Evolutionary conservation across 2,113 vertebrate species (phyloP), one percentile per base, ranked within the genome.

Genomic region (Gracilinanus agilis): DNA sequence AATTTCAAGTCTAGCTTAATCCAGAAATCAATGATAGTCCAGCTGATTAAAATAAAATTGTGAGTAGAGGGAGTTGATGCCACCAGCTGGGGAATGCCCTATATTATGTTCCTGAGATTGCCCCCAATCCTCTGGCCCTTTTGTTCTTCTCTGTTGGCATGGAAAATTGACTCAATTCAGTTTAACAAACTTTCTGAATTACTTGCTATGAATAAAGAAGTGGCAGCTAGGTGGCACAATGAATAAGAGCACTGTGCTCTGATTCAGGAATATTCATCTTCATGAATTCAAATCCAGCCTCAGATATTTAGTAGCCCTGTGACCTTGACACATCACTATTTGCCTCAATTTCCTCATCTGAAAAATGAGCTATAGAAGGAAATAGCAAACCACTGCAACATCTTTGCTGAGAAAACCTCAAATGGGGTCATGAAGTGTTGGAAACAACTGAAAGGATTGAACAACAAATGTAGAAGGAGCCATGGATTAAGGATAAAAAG

Each of bases 31-130:
- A 56, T 90, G 54, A 95, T 9, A 24, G 12, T 13, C 25, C 55
- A 56, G 34, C 24, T 90, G 67, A n/a, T 92, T 24, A 92, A 92
- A 92, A 92, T 44, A 56, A 53, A 44, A 89, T 90, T 53, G 55
- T 44, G 67, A 16, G 34, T 40, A 83, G 67, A 40, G n/a, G 67
- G 53, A 54, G 29, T 1, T 2, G 13, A 13, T 16, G 8, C 55
- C 44, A 61, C 24, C 40, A 90, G 19, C 19, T 93, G 21, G 40
- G 53, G 34, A 53, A 44, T 27, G 55, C 9, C 88, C 55, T 83
- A 19, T 53, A 23, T 55, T 89, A 53, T 53, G 23, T 55, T 53
- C 24, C 27, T 54, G 90, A 55, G 34, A 88, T 3, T 44, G 25
- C 21, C 49, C 61, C 58, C 92, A 93, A 23, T 29, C 19, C 27